Percentiles rank a stretch among this genome's conserved stretches.
Evolutionary conservation across 2,888 invertebrate genomes (phyloP).

Genomic region (Antheraea yamamai): DNA sequence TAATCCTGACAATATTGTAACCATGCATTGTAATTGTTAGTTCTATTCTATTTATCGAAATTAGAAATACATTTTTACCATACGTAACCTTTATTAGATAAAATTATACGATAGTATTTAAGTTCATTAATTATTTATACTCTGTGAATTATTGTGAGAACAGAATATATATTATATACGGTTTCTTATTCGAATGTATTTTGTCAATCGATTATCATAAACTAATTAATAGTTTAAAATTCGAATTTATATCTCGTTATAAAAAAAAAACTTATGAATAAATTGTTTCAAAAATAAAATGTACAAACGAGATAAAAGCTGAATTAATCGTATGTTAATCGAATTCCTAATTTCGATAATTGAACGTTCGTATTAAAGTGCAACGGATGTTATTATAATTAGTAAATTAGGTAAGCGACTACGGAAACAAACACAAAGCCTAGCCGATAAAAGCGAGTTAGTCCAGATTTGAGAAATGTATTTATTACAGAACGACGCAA

Average conservation of each 20-base stretch:
- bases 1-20: not conserved
- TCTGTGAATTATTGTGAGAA: constrained; percentile 15
- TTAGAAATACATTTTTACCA: not conserved
- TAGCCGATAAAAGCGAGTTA: constrained; percentile 75
- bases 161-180: not conserved
- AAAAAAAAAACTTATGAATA: not conserved
- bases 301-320: constrained; percentile 13
- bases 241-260: not conserved
- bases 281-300: constrained; percentile 13
- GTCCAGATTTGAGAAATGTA: constrained; percentile 82
- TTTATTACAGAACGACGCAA: constrained; percentile 58
- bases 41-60: not conserved
- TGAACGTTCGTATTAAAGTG: constrained; percentile 20
- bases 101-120: not conserved
- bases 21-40: not conserved
- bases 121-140: constrained; percentile 3
- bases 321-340: constrained; percentile 10
- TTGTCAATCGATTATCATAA: not conserved
- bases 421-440: constrained; percentile 56
- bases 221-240: not conserved
- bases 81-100: not conserved
- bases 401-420: constrained; percentile 36
- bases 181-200: not conserved
- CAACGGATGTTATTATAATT: constrained; percentile 30
- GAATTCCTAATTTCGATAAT: constrained; percentile 39